Evolutionary conservation across 2,888 invertebrate genomes (phyloP).

Genomic region (Epistrophe grossulariae): DNA sequence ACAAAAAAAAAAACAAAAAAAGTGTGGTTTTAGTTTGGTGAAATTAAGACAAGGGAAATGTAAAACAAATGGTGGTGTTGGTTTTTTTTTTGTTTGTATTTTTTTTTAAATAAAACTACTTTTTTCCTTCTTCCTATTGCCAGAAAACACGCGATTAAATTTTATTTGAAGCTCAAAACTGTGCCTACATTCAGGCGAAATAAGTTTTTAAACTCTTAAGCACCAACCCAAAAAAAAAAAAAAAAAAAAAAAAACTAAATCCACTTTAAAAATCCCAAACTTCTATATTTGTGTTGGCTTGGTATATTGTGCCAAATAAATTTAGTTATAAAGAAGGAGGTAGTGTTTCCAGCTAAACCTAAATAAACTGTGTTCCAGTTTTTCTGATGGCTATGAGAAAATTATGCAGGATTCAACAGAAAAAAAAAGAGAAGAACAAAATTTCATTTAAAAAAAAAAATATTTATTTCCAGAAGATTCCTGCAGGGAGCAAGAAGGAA

Average conservation of each 20-base stretch:
- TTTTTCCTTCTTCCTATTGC: slow-evolving; percentile 32
- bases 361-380: background rate
- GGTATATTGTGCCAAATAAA: slow-evolving; percentile 18
- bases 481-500: background rate
- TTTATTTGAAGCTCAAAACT: slow-evolving; percentile 12
- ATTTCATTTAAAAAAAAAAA: slow-evolving; percentile 6
- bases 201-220: slow-evolving; percentile 12
- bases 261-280: slow-evolving; percentile 15
- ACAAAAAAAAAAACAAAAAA: slow-evolving; percentile 9
- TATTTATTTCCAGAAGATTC: slow-evolving; percentile 1
- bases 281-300: background rate
- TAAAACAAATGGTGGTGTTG: slow-evolving; percentile 20
- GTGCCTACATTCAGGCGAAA: background rate
- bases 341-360: background rate
- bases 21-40: background rate
- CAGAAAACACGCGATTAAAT: slow-evolving; percentile 54
- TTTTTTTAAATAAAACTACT: slow-evolving; percentile 18
- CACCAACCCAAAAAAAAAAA: background rate
- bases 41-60: slow-evolving; percentile 23
- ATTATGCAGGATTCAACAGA: slow-evolving; percentile 22
- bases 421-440: background rate
- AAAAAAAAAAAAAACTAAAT: background rate
- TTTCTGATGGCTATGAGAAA: slow-evolving; percentile 18
- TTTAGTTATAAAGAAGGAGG: background rate
- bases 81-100: background rate